These are phyloP conservation scores for Melanophora roralis DNA, from an alignment of 2,888 invertebrate species.

Conservation along the genomic window DNA sequence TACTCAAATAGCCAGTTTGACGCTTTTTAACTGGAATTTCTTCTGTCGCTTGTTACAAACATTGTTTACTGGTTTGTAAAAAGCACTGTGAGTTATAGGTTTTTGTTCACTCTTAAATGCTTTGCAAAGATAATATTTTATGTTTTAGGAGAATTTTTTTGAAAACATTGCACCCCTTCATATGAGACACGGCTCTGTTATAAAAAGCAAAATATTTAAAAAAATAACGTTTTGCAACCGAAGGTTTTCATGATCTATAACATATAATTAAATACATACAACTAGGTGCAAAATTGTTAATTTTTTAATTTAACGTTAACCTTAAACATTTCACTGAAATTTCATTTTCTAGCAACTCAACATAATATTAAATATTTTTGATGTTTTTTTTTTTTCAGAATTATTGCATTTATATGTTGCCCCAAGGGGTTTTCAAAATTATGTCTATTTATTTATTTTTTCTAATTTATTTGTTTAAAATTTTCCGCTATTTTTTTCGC, in stretches of 20 bases:
- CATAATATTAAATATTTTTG: constrained; percentile 8
- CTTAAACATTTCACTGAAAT: constrained; percentile 9
- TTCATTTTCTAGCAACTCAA: not conserved
- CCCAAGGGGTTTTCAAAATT: constrained; percentile 32
- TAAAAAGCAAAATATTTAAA: too few species aligned
- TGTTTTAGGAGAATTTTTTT: too few species aligned
- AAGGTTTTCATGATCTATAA: constrained; percentile 50
- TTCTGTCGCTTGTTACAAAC: too few species aligned
- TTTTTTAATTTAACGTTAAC: constrained; percentile 23
- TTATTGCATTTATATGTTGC: not conserved
- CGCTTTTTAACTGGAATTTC: too few species aligned
- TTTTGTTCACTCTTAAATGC: too few species aligned
- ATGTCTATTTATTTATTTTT: constrained; percentile 49
- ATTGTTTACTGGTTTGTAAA: too few species aligned
- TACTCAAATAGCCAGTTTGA: too few species aligned
- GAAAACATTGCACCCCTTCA: too few species aligned
- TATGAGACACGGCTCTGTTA: too few species aligned
- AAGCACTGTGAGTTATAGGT: too few species aligned
- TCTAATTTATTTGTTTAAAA: constrained; percentile 36
- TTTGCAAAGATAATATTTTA: too few species aligned
- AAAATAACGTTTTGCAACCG: constrained; percentile 34
- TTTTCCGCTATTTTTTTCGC: not conserved
- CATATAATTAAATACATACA: not conserved
- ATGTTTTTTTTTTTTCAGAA: not conserved
- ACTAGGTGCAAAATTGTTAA: not conserved